Conservation (phyloP, 2,797 vertebrate species). For the Lerista edwardsae region DNA sequence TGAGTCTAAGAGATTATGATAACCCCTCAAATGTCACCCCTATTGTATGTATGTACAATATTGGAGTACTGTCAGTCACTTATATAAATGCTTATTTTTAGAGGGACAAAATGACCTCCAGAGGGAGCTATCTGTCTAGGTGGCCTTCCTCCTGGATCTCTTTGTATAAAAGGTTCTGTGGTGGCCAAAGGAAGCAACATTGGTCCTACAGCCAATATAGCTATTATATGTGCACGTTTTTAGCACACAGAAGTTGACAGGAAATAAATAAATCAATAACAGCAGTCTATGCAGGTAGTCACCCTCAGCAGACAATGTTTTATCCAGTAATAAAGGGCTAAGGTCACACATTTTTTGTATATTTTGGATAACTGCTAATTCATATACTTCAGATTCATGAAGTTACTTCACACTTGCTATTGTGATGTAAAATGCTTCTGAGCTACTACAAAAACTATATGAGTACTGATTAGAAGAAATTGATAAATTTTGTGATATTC, state of each 20-base stretch:
- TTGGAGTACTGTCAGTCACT: not conserved
- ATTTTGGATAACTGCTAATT: not conserved
- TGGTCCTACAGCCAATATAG: not conserved
- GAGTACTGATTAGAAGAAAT: not conserved
- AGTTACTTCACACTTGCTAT: not conserved
- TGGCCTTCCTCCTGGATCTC: not conserved
- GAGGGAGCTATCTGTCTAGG: conserved; percentile 13
- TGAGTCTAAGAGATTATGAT: not conserved
- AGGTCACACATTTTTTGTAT: not conserved
- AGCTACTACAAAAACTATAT: not conserved
- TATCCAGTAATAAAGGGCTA: not conserved
- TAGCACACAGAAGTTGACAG: not conserved
- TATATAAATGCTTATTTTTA: not conserved
- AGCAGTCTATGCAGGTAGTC: not conserved
- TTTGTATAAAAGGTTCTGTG: not conserved
- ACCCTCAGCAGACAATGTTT: not conserved
- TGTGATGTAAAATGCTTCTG: not conserved
- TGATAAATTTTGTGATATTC: not conserved
- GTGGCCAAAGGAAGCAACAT: not conserved
- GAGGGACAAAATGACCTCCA: conserved; percentile 1
- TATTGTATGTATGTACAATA: too few species aligned
- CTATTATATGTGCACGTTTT: not conserved
- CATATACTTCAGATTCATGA: too few species aligned
- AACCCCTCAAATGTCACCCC: not conserved
- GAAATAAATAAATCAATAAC: not conserved